Evolutionary conservation across 1,140 invertebrate genomes (phyloP).

Genomic region (Halesus radiatus): DNA sequence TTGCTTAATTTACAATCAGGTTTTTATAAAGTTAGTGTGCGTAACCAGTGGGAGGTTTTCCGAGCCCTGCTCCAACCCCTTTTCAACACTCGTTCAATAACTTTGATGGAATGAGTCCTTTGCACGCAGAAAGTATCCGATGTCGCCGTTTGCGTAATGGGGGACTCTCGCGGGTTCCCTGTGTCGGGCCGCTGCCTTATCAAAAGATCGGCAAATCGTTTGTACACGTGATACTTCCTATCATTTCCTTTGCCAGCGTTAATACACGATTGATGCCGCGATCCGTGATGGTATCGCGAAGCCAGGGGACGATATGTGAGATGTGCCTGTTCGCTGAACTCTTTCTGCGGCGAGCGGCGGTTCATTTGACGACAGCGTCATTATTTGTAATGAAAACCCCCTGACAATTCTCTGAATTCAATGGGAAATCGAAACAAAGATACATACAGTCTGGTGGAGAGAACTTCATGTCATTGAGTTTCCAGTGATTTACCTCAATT

Average conservation of each 20-base stretch:
- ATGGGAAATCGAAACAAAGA: neutral
- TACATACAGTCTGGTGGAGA: too few relatives aligned
- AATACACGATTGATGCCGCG: conserved; percentile 47
- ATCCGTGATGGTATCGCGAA: conserved; percentile 33
- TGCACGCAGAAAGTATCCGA: conserved; percentile 55
- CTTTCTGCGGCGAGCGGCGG: neutral
- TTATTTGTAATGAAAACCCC: conserved; percentile 14
- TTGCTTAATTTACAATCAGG: conserved; percentile 38
- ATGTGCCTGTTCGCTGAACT: neutral
- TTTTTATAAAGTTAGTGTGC: neutral
- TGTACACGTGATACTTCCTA: conserved; percentile 57
- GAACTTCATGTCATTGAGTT: too few relatives aligned
- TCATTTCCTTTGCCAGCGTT: conserved; percentile 46
- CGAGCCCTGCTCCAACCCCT: conserved; percentile 28
- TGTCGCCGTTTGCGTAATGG: conserved; percentile 32
- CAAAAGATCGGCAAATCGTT: conserved; percentile 54
- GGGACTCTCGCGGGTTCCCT: conserved; percentile 30
- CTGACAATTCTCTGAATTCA: neutral
- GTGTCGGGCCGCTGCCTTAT: conserved; percentile 43
- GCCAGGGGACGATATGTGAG: neutral
- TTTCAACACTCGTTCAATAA: conserved; percentile 51
- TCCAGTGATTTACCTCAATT: too few relatives aligned
- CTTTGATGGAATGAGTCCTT: conserved; percentile 42
- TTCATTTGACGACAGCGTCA: conserved; percentile 9
- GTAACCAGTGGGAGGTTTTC: conserved; percentile 13